Evolutionary conservation across 2,888 invertebrate genomes (phyloP), one percentile per base, ranked within the genome.

Genomic region (Rutpela maculata): DNA sequence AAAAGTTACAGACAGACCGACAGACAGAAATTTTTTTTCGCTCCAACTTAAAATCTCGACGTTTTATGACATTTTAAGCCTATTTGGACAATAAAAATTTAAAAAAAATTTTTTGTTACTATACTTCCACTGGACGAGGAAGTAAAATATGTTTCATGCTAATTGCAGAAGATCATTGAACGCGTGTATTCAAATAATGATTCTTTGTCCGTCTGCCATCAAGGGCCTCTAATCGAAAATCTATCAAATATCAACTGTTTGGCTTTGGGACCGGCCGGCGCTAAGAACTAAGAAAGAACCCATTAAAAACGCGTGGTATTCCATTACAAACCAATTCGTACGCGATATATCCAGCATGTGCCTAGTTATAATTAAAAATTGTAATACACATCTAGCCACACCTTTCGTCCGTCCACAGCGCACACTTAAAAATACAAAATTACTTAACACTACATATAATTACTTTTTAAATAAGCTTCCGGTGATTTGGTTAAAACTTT

Each of bases 401-500:
- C 70, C 60, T 31, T 35, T 15, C 70, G 18, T 7, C 10, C 69
- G 65, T 38, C 38, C 31, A 65, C 67, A 0, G 11, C 43, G n/a
- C 43, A 18, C 70, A 70, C 70, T 60, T 38, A 60, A 31, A 63
- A 38, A 22, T 26, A 62, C 74, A 62, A 70, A 67, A 63, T 72
- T 81, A 81, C 77, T 82, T 78, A 79, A 82, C 79, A 82, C 80
- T 76, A 79, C 78, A 75, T 50, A 50, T 85, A 86, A 85, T 85
- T 85, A 85, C 83, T 82, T 85, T 82, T 84, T 82, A 80, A 82
- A 84, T 82, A 81, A 81, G 85, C 85, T 86, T 86, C 86, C 86
- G 86, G 86, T 85, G 83, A 85, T 84, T 85, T 80, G 78, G 80
- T 82, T 69, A 68, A 62, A 80, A 77, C 76, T 82, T 85, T 84